phyloP scores from a whole-genome alignment of 2,888 invertebrate species.

The Phengaris arion region DNA sequence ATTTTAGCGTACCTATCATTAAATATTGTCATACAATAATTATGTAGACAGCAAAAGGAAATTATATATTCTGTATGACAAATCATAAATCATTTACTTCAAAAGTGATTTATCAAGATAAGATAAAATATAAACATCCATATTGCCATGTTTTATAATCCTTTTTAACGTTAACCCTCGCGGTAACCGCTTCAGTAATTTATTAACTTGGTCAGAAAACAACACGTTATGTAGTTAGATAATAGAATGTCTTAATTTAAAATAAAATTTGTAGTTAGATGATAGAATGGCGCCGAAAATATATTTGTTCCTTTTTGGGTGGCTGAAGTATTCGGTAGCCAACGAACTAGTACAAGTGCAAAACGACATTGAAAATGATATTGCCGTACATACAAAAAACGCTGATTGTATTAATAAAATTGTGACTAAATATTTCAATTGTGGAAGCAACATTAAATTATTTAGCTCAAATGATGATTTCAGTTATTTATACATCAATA shows the following conservation, averaged over 20 bases:
- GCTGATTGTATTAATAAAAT: neutral
- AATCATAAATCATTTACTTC: neutral
- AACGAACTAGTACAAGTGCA: neutral
- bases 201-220: neutral
- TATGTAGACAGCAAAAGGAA: neutral
- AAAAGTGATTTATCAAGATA: conserved; percentile 20
- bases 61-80: neutral
- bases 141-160: neutral
- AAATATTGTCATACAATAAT: conserved; percentile 1
- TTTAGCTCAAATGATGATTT: neutral
- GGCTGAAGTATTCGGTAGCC: neutral
- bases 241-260: too few species aligned
- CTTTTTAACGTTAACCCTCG: neutral
- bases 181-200: neutral
- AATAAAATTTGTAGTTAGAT: too few species aligned
- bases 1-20: neutral
- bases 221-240: neutral
- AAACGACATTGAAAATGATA: neutral
- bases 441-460: neutral
- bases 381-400: neutral
- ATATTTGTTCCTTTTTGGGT: neutral
- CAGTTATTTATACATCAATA: neutral
- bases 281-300: conserved; percentile 9
- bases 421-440: conserved; percentile 22
- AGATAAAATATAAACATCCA: conserved; percentile 7